Conservation (phyloP, 2,113 vertebrate species). For the Scalopus aquaticus region DNA sequence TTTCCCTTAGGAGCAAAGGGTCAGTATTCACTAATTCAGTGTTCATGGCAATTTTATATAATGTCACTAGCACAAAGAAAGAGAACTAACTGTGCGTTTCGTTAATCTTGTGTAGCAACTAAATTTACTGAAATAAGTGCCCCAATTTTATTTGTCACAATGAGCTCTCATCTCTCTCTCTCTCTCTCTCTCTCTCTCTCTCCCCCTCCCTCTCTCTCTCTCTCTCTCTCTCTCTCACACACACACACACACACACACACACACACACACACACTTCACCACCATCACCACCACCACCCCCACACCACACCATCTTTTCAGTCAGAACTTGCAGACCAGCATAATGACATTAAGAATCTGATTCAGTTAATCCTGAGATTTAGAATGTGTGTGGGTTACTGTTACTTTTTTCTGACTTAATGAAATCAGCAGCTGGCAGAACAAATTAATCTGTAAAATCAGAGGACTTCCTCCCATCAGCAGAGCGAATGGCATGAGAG, state of each 20-base stretch:
- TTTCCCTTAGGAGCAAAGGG: not conserved
- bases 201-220: too few relatives aligned
- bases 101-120: not conserved
- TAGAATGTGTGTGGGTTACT: not conserved
- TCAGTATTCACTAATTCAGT: not conserved
- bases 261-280: not conserved
- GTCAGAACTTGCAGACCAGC: constrained; percentile 1
- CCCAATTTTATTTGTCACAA: not conserved
- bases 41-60: not conserved
- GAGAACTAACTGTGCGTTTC: not conserved
- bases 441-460: not conserved
- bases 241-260: too few relatives aligned
- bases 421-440: not conserved
- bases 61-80: not conserved
- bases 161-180: too few relatives aligned
- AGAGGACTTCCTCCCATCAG: not conserved
- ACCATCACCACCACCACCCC: not conserved
- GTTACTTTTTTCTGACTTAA: constrained; percentile 2
- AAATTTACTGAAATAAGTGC: not conserved
- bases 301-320: not conserved
- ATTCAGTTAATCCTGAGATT: not conserved
- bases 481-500: not conserved
- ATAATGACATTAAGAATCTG: constrained; percentile 1
- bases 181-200: too few relatives aligned
- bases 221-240: too few relatives aligned